Conservation (phyloP, 2,888 invertebrate genomes). For the Syritta pipiens region DNA sequence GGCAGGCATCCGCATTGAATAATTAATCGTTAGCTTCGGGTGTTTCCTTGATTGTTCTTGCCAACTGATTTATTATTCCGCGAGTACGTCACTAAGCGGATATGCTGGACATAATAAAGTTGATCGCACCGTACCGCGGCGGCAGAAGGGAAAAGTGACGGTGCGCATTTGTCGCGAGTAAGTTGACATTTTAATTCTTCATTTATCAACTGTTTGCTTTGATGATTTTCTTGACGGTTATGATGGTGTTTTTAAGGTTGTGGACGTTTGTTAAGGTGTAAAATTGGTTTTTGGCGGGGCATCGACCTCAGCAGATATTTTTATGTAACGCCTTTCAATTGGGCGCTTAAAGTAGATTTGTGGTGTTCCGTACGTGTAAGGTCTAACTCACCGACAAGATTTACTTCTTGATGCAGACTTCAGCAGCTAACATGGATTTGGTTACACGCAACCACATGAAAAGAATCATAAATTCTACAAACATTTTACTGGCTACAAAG, state of each 20-base stretch:
- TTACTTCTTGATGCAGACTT: too few relatives aligned
- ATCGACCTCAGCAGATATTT: too few relatives aligned
- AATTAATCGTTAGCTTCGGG: constrained; percentile 45
- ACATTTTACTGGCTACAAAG: too few relatives aligned
- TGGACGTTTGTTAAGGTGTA: not conserved
- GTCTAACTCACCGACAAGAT: too few relatives aligned
- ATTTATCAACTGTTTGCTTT: constrained; percentile 6
- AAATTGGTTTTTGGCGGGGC: too few relatives aligned
- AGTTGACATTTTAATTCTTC: constrained; percentile 38
- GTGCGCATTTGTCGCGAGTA: constrained; percentile 19
- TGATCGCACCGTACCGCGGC: constrained; percentile 21
- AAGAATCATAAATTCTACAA: too few relatives aligned
- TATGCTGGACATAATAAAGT: constrained; percentile 50
- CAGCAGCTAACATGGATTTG: too few relatives aligned
- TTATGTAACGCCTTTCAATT: too few relatives aligned
- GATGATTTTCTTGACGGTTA: not conserved
- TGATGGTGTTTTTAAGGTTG: not conserved
- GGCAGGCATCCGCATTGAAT: constrained; percentile 47
- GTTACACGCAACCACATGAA: too few relatives aligned
- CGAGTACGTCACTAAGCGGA: constrained; percentile 37
- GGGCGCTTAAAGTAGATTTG: too few relatives aligned
- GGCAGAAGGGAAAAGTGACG: not conserved
- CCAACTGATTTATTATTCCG: constrained; percentile 50
- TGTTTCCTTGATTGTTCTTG: constrained; percentile 50
- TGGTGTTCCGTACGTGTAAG: too few relatives aligned